Evolutionary conservation across 2,113 vertebrate species (phyloP), one percentile per base, ranked within the genome.

Genomic region (Lasiurus borealis): DNA sequence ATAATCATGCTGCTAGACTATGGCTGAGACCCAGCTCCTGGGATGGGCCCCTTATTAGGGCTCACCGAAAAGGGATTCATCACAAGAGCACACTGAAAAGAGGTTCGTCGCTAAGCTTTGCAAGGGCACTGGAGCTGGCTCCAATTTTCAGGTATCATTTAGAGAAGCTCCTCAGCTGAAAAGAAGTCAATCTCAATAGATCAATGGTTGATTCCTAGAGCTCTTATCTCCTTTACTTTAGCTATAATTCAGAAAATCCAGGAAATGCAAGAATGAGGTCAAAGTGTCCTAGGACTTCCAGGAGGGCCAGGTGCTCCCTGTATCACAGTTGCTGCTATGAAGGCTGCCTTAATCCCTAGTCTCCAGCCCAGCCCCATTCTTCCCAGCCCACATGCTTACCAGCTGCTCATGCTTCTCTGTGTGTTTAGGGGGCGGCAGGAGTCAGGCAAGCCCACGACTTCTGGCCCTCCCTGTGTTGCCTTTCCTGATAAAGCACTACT

Each of bases 311-410:
- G 90, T 96, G 91, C 84, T 57, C 91, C 91, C 66, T 14, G 59
- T 5, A 34, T 46, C 90, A 73, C 97, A 97, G 95, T 5, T 97
- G 97, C 93, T 90, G 57, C 57, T 54, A 0, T 31, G 54, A 69
- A 75, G 78, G 69, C 78, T 86, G 89, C 83, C 83, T 90, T 95
- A 95, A 97, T 96, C 95, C 95, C 81, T 4, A 5, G 71, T 12
- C 52, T 85, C 71, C 13, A 8, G 86, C 95, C 93, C 78, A 59
- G 88, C 91, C 94, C 91, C 94, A 95, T 85, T 88, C 93, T 73
- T 93, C 54, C 62, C 29, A 18, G 76, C 86, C 91, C 93, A 85
- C 88, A 62, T 44, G 91, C 87, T 69, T 86, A 40, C 91, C 97
- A 96, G 95, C 91, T 97, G 97, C 85, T 90, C 73, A 0, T 19